phyloP scores from a whole-genome alignment of 2,888 invertebrate genomes.

The Erpobdella octoculata region DNA sequence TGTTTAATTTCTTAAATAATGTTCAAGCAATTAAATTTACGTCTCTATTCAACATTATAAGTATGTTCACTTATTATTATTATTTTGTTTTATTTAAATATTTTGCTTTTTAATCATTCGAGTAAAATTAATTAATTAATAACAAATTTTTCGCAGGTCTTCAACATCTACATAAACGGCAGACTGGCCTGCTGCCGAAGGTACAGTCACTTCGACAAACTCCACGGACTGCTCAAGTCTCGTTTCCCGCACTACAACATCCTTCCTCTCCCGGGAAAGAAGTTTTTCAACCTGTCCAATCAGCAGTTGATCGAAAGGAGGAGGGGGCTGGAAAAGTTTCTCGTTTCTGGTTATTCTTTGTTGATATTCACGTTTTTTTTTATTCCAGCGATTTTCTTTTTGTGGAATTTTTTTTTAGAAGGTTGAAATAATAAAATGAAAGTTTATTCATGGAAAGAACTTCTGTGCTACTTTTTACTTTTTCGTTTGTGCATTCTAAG shows the following conservation, averaged over 20 bases:
- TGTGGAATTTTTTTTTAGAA: too few relatives aligned
- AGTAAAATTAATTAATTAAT: too few relatives aligned
- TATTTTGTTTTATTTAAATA: too few relatives aligned
- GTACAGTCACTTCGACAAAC: conserved; percentile 85
- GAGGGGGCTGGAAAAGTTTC: not conserved
- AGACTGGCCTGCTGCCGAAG: conserved; percentile 89
- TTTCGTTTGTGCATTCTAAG: too few relatives aligned
- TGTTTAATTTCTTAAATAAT: too few relatives aligned
- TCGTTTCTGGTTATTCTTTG: conserved; percentile 5
- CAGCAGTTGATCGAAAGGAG: conserved; percentile 3
- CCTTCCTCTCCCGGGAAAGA: conserved; percentile 94
- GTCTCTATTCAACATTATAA: too few relatives aligned
- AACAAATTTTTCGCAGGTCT: conserved; percentile 57
- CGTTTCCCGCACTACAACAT: conserved; percentile 91
- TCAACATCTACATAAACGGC: conserved; percentile 98
- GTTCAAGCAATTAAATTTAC: too few relatives aligned
- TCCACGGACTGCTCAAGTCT: conserved; percentile 78
- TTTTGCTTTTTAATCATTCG: too few relatives aligned
- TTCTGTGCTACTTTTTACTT: too few relatives aligned
- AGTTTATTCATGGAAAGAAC: too few relatives aligned
- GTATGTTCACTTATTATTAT: too few relatives aligned
- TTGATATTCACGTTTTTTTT: not conserved
- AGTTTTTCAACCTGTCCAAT: conserved; percentile 66
- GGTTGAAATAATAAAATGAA: too few relatives aligned
- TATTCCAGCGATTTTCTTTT: not conserved